Evolutionary conservation across 2,113 vertebrate species (phyloP).

Genomic region (Mixornis gularis): DNA sequence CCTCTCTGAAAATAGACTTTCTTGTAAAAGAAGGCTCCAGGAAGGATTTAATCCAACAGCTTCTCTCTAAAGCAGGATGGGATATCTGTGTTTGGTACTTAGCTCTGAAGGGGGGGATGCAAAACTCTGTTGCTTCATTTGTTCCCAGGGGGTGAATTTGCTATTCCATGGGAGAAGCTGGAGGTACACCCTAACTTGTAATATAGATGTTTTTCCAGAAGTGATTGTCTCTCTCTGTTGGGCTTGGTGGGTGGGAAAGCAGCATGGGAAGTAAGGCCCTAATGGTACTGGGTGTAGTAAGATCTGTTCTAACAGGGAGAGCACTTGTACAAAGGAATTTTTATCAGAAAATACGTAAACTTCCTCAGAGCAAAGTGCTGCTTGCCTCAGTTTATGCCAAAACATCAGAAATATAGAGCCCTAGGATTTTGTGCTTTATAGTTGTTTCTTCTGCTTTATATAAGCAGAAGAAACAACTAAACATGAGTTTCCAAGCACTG

Average conservation of each 20-base stretch:
- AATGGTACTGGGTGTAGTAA: background rate
- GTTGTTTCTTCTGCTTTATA: too few species aligned
- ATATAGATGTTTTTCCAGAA: background rate
- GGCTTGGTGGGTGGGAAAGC: background rate
- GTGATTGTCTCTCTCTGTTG: background rate
- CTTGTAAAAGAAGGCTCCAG: background rate
- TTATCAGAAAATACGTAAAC: background rate
- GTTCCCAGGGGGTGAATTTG: background rate
- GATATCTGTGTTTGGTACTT: background rate
- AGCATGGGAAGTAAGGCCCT: background rate
- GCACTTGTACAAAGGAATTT: background rate
- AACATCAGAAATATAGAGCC: background rate
- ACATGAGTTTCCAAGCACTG: background rate
- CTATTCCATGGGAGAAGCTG: background rate
- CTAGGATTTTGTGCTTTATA: background rate
- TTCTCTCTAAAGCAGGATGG: background rate
- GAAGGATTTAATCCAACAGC: background rate
- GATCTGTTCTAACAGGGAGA: background rate
- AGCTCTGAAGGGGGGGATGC: background rate
- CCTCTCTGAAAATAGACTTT: background rate
- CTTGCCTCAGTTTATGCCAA: background rate
- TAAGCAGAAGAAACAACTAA: background rate
- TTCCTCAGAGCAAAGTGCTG: background rate
- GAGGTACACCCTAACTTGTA: background rate
- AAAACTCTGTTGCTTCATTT: background rate